These are phyloP conservation scores for Ceyx melanurus DNA, from an alignment of 2,113 vertebrate species.

Conservation along the genomic window DNA sequence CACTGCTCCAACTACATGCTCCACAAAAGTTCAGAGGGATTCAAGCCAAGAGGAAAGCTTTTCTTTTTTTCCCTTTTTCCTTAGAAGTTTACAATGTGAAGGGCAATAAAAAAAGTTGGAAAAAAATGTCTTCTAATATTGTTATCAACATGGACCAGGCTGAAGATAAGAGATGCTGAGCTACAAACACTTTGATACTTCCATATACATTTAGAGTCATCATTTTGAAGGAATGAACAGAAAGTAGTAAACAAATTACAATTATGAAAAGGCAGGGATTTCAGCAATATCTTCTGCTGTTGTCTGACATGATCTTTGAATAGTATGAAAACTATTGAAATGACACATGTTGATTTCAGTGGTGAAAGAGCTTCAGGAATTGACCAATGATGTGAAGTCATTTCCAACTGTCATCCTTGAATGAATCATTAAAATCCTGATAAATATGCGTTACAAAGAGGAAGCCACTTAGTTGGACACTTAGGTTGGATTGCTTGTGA, in stretches of 20 bases:
- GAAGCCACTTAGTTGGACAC: not conserved
- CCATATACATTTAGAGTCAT: fast-evolving
- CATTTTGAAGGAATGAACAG: not conserved
- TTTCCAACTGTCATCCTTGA: not conserved
- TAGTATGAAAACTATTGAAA: not conserved
- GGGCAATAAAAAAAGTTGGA: not conserved
- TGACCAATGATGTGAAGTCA: not conserved
- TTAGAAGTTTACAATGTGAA: not conserved
- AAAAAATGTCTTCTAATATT: not conserved
- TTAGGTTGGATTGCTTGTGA: not conserved
- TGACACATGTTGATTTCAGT: not conserved
- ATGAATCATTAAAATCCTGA: not conserved
- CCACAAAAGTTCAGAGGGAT: not conserved
- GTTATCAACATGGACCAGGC: not conserved
- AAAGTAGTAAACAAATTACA: not conserved
- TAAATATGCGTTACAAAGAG: not conserved
- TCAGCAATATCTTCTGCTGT: not conserved
- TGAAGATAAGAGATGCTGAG: not conserved
- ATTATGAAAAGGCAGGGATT: not conserved
- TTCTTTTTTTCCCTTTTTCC: not conserved
- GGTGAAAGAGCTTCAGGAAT: not conserved
- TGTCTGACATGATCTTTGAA: not conserved
- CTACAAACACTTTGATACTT: not conserved
- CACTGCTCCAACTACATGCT: not conserved
- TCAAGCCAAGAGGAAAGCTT: not conserved